These are phyloP conservation scores for Drosophila emarginata DNA, from an alignment of 2,888 invertebrate genomes.

Conservation along the genomic window DNA sequence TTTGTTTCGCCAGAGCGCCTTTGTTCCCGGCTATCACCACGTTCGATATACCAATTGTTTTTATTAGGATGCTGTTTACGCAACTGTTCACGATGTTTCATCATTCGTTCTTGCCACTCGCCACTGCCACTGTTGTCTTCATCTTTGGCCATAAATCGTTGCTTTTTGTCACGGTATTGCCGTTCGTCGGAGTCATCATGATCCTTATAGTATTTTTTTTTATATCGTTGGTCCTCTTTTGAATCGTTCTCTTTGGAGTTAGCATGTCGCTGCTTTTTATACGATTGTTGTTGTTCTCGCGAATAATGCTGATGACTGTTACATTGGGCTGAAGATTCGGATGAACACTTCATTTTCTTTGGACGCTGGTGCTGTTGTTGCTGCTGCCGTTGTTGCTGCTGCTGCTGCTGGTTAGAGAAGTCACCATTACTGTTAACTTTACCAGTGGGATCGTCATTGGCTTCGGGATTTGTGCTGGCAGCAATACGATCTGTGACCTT, in stretches of 20 bases:
- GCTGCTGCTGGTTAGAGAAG: slow-evolving; percentile 3
- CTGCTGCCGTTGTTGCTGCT: neutral
- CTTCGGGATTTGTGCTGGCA: slow-evolving; percentile 36
- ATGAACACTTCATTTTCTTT: neutral
- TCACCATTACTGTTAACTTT: slow-evolving; percentile 4
- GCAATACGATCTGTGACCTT: slow-evolving; percentile 58
- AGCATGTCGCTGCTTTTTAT: slow-evolving; percentile 19
- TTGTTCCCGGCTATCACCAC: slow-evolving; percentile 77
- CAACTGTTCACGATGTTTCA: slow-evolving; percentile 76
- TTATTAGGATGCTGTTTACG: slow-evolving; percentile 58
- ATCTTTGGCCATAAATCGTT: slow-evolving; percentile 21
- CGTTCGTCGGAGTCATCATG: slow-evolving; percentile 29
- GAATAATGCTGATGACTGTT: slow-evolving; percentile 27
- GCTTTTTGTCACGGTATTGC: neutral
- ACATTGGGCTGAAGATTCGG: neutral
- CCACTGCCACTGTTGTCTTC: slow-evolving; percentile 53
- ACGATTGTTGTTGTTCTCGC: slow-evolving; percentile 22
- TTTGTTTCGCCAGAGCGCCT: slow-evolving; percentile 62
- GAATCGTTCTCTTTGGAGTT: slow-evolving; percentile 43
- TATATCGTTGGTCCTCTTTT: slow-evolving; percentile 39
- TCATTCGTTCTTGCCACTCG: slow-evolving; percentile 79
- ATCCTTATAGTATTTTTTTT: slow-evolving; percentile 27
- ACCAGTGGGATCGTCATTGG: slow-evolving; percentile 1
- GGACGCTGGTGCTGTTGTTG: neutral
- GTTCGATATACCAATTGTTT: slow-evolving; percentile 81